Evolutionary conservation across 2,797 vertebrate species (phyloP), one percentile per base, ranked within the genome.

Genomic region (Sebastes diaconus): DNA sequence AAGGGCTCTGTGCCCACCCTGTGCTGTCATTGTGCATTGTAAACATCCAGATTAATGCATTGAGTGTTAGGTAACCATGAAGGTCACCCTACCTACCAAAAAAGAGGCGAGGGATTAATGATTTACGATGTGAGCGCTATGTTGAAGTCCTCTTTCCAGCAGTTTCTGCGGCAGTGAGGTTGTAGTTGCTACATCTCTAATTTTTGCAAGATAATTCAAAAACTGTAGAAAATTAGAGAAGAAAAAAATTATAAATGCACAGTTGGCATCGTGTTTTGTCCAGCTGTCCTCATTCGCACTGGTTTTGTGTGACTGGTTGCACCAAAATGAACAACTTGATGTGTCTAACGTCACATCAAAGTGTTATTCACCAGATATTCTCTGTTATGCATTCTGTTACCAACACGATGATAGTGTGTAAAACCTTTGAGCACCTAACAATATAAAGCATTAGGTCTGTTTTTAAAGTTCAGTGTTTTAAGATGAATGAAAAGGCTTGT

Each of bases 211-310:
- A 59, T 29, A 13, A 18, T 42, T 63, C 4, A 58, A 61, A 57
- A 77, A 74, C 32, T 11, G 54, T 16, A 42, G 16, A 71, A 66
- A 69, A 65, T 66, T 6, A 18, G 13, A 61, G 20, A 22, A 67
- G 65, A 39, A 61, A 69, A 71, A 74, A 61, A 74, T 64, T 20
- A 50, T 30, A 68, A 12, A 20, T 36, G 29, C 50, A 75, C 64
- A 83, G 77, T 83, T 76, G 71, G 74, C 1, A 4, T 12, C 6
- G 22, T 18, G 64, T 77, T 50, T 18, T 7, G 32, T 73, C 75
- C 78, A 81, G 80, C 72, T 88, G 80, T 83, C 63, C 64, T 58
- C 68, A 11, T 58, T 65, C 27, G 24, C 58, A 58, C 59, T 71
- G 68, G 50, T 70, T 64, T 50, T 42, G 4, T 68, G 57, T 8